Conservation (phyloP, 2,888 invertebrate genomes). For the Elysia crispata region DNA sequence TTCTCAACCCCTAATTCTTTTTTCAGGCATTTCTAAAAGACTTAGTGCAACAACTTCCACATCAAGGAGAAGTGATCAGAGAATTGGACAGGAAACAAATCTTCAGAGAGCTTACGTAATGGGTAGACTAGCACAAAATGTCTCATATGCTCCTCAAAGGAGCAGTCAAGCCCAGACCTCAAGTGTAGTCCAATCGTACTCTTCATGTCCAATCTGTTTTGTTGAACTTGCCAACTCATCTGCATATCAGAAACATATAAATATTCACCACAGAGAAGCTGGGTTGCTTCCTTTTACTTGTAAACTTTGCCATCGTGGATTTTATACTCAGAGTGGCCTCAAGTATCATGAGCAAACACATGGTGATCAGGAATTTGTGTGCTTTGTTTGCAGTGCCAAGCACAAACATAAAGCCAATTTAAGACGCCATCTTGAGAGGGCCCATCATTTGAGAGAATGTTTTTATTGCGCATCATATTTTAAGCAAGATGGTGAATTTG, state of each 20-base stretch:
- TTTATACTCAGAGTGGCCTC: conserved; percentile 39
- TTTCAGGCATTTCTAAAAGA: too few species aligned
- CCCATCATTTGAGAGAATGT: conserved; percentile 44
- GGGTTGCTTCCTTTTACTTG: conserved; percentile 47
- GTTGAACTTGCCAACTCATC: conserved; percentile 10
- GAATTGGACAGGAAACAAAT: too few species aligned
- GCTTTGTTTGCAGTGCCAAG: conserved; percentile 40
- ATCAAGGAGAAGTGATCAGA: too few species aligned
- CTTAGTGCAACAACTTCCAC: too few species aligned
- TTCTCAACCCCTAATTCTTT: too few species aligned
- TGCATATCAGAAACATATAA: conserved; percentile 44
- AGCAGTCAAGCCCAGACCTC: too few species aligned
- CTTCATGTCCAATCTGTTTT: conserved; percentile 30
- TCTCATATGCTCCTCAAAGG: too few species aligned
- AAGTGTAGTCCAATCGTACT: too few species aligned
- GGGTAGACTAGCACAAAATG: too few species aligned
- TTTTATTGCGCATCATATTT: conserved; percentile 42
- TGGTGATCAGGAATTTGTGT: conserved; percentile 18
- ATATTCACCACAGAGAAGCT: conserved; percentile 38
- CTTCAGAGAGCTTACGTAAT: too few species aligned
- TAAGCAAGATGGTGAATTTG: conserved; percentile 43
- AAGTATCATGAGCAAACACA: conserved; percentile 35
- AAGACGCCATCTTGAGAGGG: conserved; percentile 41
- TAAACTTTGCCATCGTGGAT: conserved; percentile 42
- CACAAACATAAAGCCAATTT: conserved; percentile 42